phyloP scores from a whole-genome alignment of 2,113 vertebrate genomes.

The Suncus etruscus region DNA sequence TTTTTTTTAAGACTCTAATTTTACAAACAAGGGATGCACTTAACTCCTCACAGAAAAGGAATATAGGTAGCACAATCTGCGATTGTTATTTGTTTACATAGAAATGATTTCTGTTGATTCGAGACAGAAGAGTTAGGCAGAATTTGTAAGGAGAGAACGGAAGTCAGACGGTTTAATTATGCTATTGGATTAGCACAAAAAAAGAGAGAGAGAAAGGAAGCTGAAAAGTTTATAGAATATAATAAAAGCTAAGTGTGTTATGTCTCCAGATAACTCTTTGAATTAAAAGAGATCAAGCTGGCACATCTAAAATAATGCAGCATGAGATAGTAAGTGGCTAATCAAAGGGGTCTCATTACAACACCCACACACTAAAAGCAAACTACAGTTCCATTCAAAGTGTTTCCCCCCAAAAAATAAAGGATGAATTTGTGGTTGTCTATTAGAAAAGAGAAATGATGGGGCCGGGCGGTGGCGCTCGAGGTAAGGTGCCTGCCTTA shows the following conservation, averaged over 20 bases:
- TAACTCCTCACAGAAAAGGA: constrained; percentile 43
- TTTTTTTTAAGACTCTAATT: constrained; percentile 62
- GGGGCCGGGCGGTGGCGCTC: too few species aligned
- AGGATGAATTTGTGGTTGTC: constrained; percentile 63
- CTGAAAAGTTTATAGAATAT: constrained; percentile 61
- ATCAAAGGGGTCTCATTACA: constrained; percentile 81
- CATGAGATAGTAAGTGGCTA: constrained; percentile 80
- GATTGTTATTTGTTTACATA: constrained; percentile 72
- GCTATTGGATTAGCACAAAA: constrained; percentile 77
- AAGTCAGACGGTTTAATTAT: constrained; percentile 79
- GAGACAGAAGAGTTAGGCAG: constrained; percentile 56
- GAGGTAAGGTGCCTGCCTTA: too few species aligned
- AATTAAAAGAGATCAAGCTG: constrained; percentile 67
- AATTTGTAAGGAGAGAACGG: constrained; percentile 64
- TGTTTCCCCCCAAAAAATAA: constrained; percentile 82
- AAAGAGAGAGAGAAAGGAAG: constrained; percentile 48
- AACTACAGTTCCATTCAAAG: constrained; percentile 79
- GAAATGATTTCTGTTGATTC: constrained; percentile 71
- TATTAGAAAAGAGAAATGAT: constrained; percentile 69
- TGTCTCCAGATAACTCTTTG: constrained; percentile 70
- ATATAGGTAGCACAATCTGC: neutral
- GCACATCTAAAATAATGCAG: constrained; percentile 79
- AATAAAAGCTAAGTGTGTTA: constrained; percentile 75
- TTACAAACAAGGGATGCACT: constrained; percentile 61
- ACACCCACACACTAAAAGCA: constrained; percentile 79